Conservation (phyloP, 1,140 invertebrate genomes). For the Drosophila baimaii region DNA sequence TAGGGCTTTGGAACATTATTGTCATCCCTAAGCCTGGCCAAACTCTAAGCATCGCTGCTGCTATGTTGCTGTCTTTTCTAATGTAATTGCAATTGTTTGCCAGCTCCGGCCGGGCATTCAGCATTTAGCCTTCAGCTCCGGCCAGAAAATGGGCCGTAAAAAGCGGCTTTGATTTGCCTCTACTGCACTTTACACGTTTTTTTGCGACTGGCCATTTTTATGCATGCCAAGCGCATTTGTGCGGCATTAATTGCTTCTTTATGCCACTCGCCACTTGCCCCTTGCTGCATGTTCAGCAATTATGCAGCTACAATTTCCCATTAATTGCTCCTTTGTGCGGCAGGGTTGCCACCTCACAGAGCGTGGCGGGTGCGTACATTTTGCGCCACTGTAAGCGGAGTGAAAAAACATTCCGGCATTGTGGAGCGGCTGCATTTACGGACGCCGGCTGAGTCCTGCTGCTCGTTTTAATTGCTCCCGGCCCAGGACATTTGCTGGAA, state of each 20-base stretch:
- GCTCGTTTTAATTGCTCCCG: constrained; percentile 70
- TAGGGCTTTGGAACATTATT: neutral
- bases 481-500: constrained; percentile 46
- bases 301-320: constrained; percentile 75
- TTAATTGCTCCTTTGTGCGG: constrained; percentile 78
- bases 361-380: constrained; percentile 29
- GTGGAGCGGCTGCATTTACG: constrained; percentile 63
- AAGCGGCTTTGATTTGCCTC: constrained; percentile 51
- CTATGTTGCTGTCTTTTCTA: constrained; percentile 62
- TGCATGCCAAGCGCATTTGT: constrained; percentile 83
- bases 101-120: constrained; percentile 35
- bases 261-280: constrained; percentile 24
- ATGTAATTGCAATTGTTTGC: constrained; percentile 81
- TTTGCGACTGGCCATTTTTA: constrained; percentile 70
- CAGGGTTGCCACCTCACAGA: constrained; percentile 6
- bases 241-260: constrained; percentile 81
- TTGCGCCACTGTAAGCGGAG: constrained; percentile 22
- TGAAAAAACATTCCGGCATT: constrained; percentile 53
- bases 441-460: constrained; percentile 20
- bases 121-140: constrained; percentile 11
- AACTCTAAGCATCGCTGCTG: constrained; percentile 31
- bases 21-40: constrained; percentile 19
- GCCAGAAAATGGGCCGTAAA: constrained; percentile 49
- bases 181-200: constrained; percentile 59
- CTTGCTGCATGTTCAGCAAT: constrained; percentile 71